Conservation (phyloP, 1,140 invertebrate genomes). For the Drosophila malerkotliana region DNA sequence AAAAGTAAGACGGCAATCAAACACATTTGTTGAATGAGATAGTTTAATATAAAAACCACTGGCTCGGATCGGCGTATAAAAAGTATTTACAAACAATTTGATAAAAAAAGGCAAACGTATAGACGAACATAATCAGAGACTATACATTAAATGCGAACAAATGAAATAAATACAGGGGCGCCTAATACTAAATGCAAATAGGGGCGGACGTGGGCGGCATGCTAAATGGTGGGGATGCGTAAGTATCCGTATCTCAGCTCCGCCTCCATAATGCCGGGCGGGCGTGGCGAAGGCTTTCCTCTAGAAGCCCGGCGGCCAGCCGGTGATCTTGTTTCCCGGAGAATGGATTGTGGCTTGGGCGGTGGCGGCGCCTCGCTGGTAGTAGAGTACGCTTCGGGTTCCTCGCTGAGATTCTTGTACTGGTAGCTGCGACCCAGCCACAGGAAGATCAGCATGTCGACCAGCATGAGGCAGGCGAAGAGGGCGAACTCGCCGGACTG, state of each 20-base stretch:
- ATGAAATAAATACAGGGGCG: constrained; percentile 38
- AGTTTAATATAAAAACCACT: constrained; percentile 5
- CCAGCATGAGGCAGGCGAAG: constrained; percentile 93
- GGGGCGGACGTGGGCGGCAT: background rate
- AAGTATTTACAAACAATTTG: constrained; percentile 32
- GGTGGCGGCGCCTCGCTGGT: background rate
- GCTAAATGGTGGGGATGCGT: background rate
- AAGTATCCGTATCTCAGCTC: constrained; percentile 26
- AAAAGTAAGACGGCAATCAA: no score
- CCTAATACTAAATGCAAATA: constrained; percentile 9
- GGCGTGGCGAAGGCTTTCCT: background rate
- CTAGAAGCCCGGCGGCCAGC: no score
- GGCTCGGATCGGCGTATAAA: constrained; percentile 15
- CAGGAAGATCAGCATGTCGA: constrained; percentile 92
- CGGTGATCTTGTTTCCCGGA: no score
- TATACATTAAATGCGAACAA: constrained; percentile 25
- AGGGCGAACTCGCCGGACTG: constrained; percentile 92
- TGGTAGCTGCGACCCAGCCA: constrained; percentile 89
- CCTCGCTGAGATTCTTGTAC: constrained; percentile 75
- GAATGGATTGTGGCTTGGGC: background rate
- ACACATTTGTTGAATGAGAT: background rate
- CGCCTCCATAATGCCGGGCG: background rate
- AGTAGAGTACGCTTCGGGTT: background rate
- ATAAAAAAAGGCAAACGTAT: constrained; percentile 7
- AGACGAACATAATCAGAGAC: constrained; percentile 12